Base-by-base conservation (phyloP, 37 sponge, comb jelly and placozoan species). In the Cliona cf. orientalis region DNA sequence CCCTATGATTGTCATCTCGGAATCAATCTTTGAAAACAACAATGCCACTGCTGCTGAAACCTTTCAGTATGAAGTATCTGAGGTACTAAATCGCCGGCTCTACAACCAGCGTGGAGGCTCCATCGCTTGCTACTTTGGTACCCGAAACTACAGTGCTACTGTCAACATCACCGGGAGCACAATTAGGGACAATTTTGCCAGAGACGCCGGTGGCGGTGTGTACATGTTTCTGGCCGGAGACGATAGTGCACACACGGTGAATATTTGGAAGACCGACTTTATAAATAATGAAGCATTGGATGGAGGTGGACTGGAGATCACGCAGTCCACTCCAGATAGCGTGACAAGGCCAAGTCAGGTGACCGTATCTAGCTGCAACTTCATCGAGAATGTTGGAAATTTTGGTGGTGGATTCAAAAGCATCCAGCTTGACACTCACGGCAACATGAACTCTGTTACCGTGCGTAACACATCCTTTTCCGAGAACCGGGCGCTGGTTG, bases 221-320 rank as follows among this genome's bases (percentile, higher is more conserved):
- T 71, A 71, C 72, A 71, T 71, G 72, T 45, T 45, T 22, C 46
- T 71, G 2, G 2, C 5, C 44, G 46, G 72, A 23, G 72, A 41
- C 4, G 23, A 68, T 41, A 68, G 36, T 68, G 25, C 46, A 14
- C 72, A 71, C 42, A 41, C 22, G 7, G 26, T 71, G n/a, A 71
- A 7, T 11, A 71, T 71, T 23, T 11, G 3, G 5, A 29, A 43
- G 22, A 71, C 72, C 11, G 21, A 31, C 23, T 71, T 71, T 28
- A 44, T 5, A 45, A 28, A 38, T 1, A 75, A 75, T 41, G 38
- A 38, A 39, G 76, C 76, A 19, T 6, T 25, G 62, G 76, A 75
- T 38, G 76, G 76, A 37, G 78, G 78, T 29, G 78, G 78, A 64
- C 4, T 78, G 36, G 65, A 78, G 45, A 78, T 78, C 2, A 65